phyloP scores from a whole-genome alignment of 2,113 vertebrate species.

The Oenanthe melanoleuca region DNA sequence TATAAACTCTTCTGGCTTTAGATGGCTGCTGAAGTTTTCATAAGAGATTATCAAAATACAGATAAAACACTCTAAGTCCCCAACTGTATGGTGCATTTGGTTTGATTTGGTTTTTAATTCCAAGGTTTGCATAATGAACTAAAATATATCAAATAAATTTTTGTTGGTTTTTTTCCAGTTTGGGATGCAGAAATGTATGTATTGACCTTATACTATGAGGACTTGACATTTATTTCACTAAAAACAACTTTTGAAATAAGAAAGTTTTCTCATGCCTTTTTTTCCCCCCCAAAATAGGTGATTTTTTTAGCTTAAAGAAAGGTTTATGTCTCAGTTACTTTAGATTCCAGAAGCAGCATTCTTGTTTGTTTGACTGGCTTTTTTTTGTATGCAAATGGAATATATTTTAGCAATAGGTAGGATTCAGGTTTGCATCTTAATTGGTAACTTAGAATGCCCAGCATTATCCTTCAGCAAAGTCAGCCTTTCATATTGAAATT shows the following conservation, averaged over 20 bases:
- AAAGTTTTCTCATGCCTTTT: not conserved
- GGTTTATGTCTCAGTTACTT: not conserved
- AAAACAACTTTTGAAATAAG: not conserved
- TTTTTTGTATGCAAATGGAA: constrained; percentile 17
- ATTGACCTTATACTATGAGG: not conserved
- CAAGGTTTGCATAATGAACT: not conserved
- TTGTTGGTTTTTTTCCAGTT: not conserved
- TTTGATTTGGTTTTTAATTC: not conserved
- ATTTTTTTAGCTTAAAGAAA: not conserved
- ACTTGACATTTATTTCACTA: not conserved
- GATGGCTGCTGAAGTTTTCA: not conserved
- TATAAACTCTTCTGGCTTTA: not conserved
- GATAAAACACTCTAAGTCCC: not conserved
- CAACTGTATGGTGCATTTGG: not conserved
- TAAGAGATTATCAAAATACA: not conserved
- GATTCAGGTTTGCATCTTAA: constrained; percentile 51
- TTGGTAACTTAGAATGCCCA: constrained; percentile 33
- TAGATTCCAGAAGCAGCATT: not conserved
- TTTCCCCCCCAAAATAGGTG: not conserved
- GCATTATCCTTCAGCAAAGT: constrained; percentile 40
- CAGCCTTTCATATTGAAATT: constrained; percentile 57
- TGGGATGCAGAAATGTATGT: not conserved
- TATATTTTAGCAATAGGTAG: constrained; percentile 32
- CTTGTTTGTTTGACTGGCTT: not conserved
- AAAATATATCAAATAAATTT: not conserved